Evolutionary conservation across 2,113 vertebrate species (phyloP).

Genomic region (Chloroceryle aenea): DNA sequence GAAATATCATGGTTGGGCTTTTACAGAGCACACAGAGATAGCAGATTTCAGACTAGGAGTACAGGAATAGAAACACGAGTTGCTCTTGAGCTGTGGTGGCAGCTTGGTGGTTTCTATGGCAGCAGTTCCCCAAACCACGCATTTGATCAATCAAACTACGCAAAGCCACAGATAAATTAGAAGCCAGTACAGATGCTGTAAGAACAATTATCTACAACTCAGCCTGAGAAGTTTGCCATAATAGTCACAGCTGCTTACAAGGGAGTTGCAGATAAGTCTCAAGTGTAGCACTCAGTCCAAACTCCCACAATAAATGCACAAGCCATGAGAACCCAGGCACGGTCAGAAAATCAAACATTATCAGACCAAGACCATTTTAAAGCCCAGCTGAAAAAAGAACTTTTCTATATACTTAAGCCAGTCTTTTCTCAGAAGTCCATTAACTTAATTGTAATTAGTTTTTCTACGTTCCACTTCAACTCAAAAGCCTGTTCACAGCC

Average conservation of each 20-base stretch:
- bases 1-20: neutral
- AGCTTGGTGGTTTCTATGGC: constrained; percentile 16
- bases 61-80: neutral
- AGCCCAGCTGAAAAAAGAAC: neutral
- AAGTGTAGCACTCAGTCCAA: neutral
- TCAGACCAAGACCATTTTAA: neutral
- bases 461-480: neutral
- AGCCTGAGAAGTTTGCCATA: neutral
- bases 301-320: neutral
- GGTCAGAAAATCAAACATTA: neutral
- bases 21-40: neutral
- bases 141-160: neutral
- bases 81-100: neutral
- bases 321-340: neutral
- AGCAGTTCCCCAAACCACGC: neutral
- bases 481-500: neutral
- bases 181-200: neutral
- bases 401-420: neutral
- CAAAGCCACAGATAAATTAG: neutral
- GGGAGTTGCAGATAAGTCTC: neutral
- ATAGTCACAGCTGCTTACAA: neutral
- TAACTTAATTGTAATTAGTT: neutral
- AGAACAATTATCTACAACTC: neutral
- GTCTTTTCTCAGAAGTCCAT: neutral
- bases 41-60: neutral